Base-by-base conservation (phyloP, 30 jellyfish, hydroid and myxozoan species). In the Rhopilema esculentum region DNA sequence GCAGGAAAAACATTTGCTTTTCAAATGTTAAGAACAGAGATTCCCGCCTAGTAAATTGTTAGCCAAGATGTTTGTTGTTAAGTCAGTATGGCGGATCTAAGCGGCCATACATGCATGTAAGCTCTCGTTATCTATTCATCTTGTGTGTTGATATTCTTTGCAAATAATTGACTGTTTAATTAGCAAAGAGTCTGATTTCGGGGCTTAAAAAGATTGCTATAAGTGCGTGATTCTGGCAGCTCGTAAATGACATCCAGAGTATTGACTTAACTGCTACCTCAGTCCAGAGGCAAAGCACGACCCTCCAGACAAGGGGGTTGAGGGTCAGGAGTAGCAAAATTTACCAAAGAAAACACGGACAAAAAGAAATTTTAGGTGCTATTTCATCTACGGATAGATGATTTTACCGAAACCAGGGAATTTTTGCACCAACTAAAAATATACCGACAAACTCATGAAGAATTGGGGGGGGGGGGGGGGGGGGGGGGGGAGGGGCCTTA, bases 171-270 rank as follows among this genome's bases (percentile, higher is more conserved):
- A 28, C 66, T 78, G 88, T 78, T 78, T 78, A 66, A 78, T 78
- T 78, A 53, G 77, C 30, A 27, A 51, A 78, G 88, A 78, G 88
- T 78, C 88, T 78, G 88, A 78, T 27, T 78, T 78, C 75, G 75
- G 78, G 65, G 66, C 77, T 78, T 78, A 78, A 61, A 78, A 78
- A 75, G 88, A 78, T 78, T 78, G 88, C 78, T 75, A 69, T 33
- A 57, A 62, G 68, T 78, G 88, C 65, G 88, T 30, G 20, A 78
- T 78, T 78, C 31, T 63, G 73, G 30, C 88, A 78, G 21, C 4
- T 61, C 79, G 31, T 62, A 61, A 24, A 78, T 78, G 87, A 76
- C 87, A 76, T 30, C 50, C 87, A 76, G 87, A 76, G 26, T 75
- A 27, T 30, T 76, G 87, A 30, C 53, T 22, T 76, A 21, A 15